These are phyloP conservation scores for Cyprinodon tularosa DNA, from an alignment of 2,113 vertebrate genomes.

Conservation along the genomic window DNA sequence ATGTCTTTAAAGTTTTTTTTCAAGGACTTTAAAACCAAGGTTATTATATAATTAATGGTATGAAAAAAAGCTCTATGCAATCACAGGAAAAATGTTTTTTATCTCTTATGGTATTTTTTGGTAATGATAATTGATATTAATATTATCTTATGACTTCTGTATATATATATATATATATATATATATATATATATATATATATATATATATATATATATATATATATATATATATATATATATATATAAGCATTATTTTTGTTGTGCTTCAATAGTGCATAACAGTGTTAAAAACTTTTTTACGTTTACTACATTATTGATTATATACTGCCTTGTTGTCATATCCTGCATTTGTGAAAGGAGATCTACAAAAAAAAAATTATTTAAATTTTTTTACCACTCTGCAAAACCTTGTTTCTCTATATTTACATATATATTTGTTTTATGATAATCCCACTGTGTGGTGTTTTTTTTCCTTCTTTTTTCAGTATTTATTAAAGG, in stretches of 20 bases:
- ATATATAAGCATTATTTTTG: not conserved
- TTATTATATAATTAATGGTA: not conserved
- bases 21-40: not conserved
- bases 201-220: no score
- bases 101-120: not conserved
- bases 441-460: not conserved
- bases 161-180: no score
- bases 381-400: constrained; percentile 7
- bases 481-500: not conserved
- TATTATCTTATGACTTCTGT: no score
- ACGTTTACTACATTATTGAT: not conserved
- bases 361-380: not conserved
- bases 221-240: no score
- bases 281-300: constrained; percentile 30
- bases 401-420: not conserved
- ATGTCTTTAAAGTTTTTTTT: not conserved
- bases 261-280: constrained; percentile 3
- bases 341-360: not conserved
- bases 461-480: constrained; percentile 5
- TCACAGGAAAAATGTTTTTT: not conserved
- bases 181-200: no score
- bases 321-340: constrained; percentile 10
- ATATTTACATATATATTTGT: constrained; percentile 15
- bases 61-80: constrained; percentile 7
- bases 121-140: not conserved